Conservation (phyloP, 2,888 invertebrate species). For the Netelia melanura region DNA sequence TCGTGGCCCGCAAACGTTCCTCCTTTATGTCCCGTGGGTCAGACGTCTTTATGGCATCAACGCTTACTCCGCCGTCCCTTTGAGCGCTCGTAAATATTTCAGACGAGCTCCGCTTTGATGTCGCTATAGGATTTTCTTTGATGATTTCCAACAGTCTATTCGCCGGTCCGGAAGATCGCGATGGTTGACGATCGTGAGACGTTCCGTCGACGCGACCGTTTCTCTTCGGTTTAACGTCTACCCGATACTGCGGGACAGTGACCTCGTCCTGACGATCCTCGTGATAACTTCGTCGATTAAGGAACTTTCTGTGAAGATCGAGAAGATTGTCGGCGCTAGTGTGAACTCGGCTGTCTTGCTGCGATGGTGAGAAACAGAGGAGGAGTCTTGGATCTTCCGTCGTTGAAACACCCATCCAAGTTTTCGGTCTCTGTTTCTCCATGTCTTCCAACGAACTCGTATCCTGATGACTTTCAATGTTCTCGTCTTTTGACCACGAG, state of each 20-base stretch:
- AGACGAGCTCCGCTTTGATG: slow-evolving; percentile 6
- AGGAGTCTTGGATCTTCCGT: slow-evolving; percentile 87
- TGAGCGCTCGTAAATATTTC: not conserved
- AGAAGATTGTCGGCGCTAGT: slow-evolving; percentile 88
- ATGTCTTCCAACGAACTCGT: slow-evolving; percentile 46
- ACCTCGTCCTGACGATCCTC: slow-evolving; percentile 80
- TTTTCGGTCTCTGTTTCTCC: slow-evolving; percentile 75
- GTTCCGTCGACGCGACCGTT: slow-evolving; percentile 28
- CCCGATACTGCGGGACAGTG: slow-evolving; percentile 74
- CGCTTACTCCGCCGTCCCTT: slow-evolving; percentile 11
- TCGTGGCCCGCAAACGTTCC: slow-evolving; percentile 79
- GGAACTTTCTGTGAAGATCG: slow-evolving; percentile 90
- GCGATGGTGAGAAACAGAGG: slow-evolving; percentile 91
- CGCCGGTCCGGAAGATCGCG: slow-evolving; percentile 49
- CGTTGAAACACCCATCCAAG: slow-evolving; percentile 89
- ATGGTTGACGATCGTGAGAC: slow-evolving; percentile 19
- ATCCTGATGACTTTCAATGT: slow-evolving; percentile 12
- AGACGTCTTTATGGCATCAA: slow-evolving; percentile 1
- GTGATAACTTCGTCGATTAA: slow-evolving; percentile 88
- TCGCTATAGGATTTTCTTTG: slow-evolving; percentile 77
- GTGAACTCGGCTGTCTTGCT: slow-evolving; percentile 86
- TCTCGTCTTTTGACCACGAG: not conserved
- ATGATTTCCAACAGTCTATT: slow-evolving; percentile 79
- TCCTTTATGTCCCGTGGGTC: slow-evolving; percentile 66
- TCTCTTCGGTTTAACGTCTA: slow-evolving; percentile 66